Evolutionary conservation across 2,113 vertebrate species (phyloP).

Genomic region (Poeciliopsis prolifica): DNA sequence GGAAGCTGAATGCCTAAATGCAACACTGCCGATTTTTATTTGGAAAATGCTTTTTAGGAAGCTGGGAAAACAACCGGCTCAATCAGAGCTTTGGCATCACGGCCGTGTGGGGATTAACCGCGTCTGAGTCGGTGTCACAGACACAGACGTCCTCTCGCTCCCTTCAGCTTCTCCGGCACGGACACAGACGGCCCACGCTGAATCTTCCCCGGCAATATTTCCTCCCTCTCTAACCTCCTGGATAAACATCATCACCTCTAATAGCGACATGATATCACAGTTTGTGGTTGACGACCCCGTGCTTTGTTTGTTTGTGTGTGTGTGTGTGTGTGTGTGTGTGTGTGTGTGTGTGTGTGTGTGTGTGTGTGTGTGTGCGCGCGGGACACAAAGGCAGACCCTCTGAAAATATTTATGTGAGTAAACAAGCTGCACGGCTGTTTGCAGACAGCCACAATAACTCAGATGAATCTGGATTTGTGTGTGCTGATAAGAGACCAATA

Average conservation of each 20-base stretch:
- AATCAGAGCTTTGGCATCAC: too few species aligned
- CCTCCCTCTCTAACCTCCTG: constrained; percentile 23
- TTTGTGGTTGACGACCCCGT: constrained; percentile 32
- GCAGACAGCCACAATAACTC: constrained; percentile 24
- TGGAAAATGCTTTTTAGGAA: too few species aligned
- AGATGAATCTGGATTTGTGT: constrained; percentile 38
- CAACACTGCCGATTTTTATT: too few species aligned
- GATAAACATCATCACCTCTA: constrained; percentile 52
- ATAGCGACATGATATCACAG: constrained; percentile 50
- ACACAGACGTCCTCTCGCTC: constrained; percentile 41
- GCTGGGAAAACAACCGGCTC: too few species aligned
- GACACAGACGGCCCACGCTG: not conserved
- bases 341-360: too few species aligned
- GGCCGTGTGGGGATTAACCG: constrained; percentile 45
- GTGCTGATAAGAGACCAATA: constrained; percentile 41
- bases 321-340: too few species aligned
- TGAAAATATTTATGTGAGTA: not conserved
- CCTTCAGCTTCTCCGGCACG: constrained; percentile 23
- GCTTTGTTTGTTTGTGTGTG: not conserved
- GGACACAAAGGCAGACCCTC: constrained; percentile 3
- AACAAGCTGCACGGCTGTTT: constrained; percentile 16
- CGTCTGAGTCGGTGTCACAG: constrained; percentile 26
- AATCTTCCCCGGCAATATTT: constrained; percentile 44
- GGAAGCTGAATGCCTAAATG: not conserved
- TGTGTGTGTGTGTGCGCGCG: not conserved